Percentiles rank a stretch among this genome's conserved stretches.
Evolutionary conservation across 35 echinoderm and acorn worm species (phyloP).

Genomic region (Ophioderma brevispina): DNA sequence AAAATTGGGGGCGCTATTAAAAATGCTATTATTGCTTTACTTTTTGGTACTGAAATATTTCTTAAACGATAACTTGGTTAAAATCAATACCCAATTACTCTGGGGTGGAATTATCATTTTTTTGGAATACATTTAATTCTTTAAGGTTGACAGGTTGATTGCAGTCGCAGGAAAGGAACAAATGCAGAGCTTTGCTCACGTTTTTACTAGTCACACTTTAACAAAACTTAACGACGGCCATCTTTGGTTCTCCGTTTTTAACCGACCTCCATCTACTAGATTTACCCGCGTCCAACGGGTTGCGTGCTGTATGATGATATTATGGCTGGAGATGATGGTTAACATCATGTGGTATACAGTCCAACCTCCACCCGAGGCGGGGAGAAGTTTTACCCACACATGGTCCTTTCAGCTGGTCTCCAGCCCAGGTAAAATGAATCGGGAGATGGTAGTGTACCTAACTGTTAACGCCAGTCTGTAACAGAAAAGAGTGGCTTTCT

Average conservation of each 20-base stretch:
- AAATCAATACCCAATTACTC: no score
- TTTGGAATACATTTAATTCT: no score
- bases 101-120: no score
- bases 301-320: conserved; percentile 86
- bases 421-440: conserved; percentile 70
- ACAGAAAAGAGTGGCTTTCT: not conserved
- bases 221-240: conserved; percentile 96
- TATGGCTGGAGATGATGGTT: conserved; percentile 98
- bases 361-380: conserved; percentile 41
- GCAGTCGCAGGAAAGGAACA: conserved; percentile 93
- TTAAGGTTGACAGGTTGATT: conserved; percentile 84
- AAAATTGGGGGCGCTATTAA: no score
- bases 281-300: conserved; percentile 84
- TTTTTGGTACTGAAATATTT: no score
- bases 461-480: not conserved
- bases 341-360: conserved; percentile 96
- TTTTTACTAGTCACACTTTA: conserved; percentile 77
- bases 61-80: no score
- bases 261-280: conserved; percentile 69
- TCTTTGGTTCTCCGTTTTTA: conserved; percentile 93
- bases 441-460: no score
- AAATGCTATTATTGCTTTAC: no score
- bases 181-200: conserved; percentile 92
- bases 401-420: conserved; percentile 95
- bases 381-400: conserved; percentile 56